Evolutionary conservation across 2,113 vertebrate genomes (phyloP), one percentile per base, ranked within the genome.

Genomic region (Puntigrus tetrazona): DNA sequence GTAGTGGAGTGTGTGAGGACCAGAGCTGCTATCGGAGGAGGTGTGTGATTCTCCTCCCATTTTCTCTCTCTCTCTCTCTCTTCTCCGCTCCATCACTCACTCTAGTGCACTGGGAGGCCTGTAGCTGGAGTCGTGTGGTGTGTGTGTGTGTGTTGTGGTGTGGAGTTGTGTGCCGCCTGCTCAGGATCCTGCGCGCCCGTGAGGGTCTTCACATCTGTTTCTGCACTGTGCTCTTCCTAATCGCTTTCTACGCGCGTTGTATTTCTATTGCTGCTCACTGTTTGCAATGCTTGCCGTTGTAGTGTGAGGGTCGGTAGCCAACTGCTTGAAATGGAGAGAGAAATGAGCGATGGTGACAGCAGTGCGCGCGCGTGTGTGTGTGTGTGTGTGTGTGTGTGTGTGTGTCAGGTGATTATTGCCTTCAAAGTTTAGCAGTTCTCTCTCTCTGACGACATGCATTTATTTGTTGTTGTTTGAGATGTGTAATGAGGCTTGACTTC

Each of bases 21-120:
- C 11, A 72, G 65, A 22, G 65, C 31, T 69, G 31, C 65, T 69
- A 18, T 36, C 65, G 38, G 69, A 43, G 31, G 75, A 22, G 34
- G 50, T 36, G 55, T n/a, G 18, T 22, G 74, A 70, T 78, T 61
- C 55, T 61, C 77, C 75, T n/a, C 75, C 75, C 52, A 57, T 47
- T 31, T 18, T 70, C 20, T n/a, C 20, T 25, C 67, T 72, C 67
- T 69, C 14, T 74, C 27, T 34, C 47, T 55, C 75, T 78, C 31
- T n/a, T n/a, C n/a, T n/a, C n/a, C 50, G 22, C 75, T 78, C 52
- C 22, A 38, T 36, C 75, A 57, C 50, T 36, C 75, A 38, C 75
- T 1, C 34, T 16, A 50, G 5, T 36, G 50, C 59, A 59, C 5
- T 52, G 0, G 2, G 4, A 10, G 22, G 22, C 38, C 59, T 22